Percentiles rank a stretch among this genome's conserved stretches.
Conservation (phyloP, 2,113 vertebrate genomes). For the Platycercus adscitus region DNA sequence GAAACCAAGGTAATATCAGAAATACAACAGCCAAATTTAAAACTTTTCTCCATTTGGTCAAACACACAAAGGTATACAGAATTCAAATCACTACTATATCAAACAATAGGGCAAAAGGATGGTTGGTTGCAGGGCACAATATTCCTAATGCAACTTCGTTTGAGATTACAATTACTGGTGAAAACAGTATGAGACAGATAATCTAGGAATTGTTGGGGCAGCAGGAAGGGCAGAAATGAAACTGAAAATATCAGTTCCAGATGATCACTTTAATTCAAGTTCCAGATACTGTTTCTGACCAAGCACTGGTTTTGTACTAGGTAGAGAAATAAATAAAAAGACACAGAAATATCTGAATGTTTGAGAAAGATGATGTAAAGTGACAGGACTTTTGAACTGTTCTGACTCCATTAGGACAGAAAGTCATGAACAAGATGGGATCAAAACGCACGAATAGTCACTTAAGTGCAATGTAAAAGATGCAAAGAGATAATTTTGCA, state of each 20-base stretch:
- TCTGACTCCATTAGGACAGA: neutral
- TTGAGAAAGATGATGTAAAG: neutral
- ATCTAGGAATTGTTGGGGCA: neutral
- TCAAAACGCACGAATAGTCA: neutral
- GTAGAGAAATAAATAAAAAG: neutral
- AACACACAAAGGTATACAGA: neutral
- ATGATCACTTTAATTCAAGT: neutral
- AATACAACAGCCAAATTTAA: neutral
- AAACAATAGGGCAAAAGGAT: neutral
- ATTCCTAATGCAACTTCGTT: rapidly evolving
- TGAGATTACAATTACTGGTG: neutral
- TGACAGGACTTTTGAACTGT: neutral
- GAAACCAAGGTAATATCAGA: neutral
- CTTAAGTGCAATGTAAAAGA: neutral
- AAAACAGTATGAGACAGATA: neutral
- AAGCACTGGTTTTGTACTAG: neutral
- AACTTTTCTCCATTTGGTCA: neutral
- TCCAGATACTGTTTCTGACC: neutral
- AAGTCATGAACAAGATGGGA: neutral
- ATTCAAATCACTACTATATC: neutral
- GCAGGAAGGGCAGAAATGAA: neutral
- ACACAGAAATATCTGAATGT: neutral
- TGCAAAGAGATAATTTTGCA: neutral
- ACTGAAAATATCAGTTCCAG: neutral
- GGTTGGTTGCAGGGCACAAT: neutral